These are phyloP conservation scores for Microplitis demolitor DNA, from an alignment of 1,140 invertebrate species.

Conservation along the genomic window DNA sequence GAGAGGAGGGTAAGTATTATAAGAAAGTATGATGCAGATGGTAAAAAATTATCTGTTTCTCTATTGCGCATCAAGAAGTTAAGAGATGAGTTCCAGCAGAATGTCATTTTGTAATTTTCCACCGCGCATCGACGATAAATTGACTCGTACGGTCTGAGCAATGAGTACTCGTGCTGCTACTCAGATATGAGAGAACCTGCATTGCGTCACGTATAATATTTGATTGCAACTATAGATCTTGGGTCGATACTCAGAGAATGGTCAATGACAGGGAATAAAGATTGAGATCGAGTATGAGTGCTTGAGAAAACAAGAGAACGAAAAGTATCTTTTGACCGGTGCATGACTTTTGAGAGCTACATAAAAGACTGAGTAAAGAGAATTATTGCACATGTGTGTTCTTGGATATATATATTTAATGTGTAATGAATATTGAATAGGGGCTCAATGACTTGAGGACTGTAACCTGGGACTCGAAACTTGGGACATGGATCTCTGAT, in stretches of 20 bases:
- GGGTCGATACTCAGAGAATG: background rate
- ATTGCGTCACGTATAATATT: conserved; percentile 27
- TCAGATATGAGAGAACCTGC: background rate
- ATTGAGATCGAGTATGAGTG: background rate
- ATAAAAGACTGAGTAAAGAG: too few species aligned
- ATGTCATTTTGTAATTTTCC: conserved; percentile 18
- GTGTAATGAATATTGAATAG: background rate
- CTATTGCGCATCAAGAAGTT: too few species aligned
- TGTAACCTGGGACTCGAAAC: too few species aligned
- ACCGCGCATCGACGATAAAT: background rate
- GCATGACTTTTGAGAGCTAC: too few species aligned
- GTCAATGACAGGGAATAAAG: conserved; percentile 15
- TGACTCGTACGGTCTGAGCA: background rate
- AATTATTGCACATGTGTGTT: too few species aligned
- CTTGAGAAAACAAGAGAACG: too few species aligned
- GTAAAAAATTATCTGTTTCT: background rate
- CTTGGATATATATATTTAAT: background rate
- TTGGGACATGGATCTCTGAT: background rate
- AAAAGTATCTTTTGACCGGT: too few species aligned
- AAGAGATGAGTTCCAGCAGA: background rate
- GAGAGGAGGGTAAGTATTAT: background rate
- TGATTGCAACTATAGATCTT: conserved; percentile 24
- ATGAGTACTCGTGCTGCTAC: too few species aligned
- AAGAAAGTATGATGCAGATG: background rate
- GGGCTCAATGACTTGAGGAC: background rate